Conservation (phyloP, 1,140 invertebrate genomes). For the Diachasmimorpha longicaudata region DNA sequence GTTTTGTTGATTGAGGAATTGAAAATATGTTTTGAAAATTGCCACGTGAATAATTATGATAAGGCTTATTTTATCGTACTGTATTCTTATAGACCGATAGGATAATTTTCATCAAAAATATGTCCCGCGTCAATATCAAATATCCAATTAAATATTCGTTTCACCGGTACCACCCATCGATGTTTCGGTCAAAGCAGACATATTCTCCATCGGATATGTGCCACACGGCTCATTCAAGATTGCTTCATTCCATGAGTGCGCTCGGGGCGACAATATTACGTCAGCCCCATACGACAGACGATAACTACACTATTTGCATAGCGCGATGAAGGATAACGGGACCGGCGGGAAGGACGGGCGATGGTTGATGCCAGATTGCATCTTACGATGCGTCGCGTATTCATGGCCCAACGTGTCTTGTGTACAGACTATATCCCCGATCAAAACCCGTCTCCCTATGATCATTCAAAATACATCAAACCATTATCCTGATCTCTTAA, state of each 20-base stretch:
- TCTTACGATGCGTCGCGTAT: not conserved
- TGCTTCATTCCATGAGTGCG: not conserved
- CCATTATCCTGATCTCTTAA: not conserved
- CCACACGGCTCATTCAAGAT: not conserved
- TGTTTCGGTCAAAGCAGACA: not conserved
- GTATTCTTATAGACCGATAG: no score
- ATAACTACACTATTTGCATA: conserved; percentile 2
- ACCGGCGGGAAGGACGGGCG: not conserved
- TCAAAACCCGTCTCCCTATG: not conserved
- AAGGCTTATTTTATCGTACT: no score
- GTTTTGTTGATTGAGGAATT: no score
- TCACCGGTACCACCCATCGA: not conserved
- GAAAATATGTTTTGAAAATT: no score
- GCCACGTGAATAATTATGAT: no score
- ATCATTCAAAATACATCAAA: not conserved
- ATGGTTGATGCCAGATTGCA: not conserved
- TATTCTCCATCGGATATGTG: not conserved
- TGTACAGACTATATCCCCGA: not conserved
- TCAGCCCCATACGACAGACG: not conserved
- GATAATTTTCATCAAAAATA: no score
- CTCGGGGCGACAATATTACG: not conserved
- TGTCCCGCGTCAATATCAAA: no score
- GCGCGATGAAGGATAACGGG: not conserved
- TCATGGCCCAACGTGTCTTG: not conserved
- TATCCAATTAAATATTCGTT: no score